These are phyloP conservation scores for Microctenopoma lineatum DNA, from an alignment of 2,797 vertebrate genomes.

Conservation along the genomic window DNA sequence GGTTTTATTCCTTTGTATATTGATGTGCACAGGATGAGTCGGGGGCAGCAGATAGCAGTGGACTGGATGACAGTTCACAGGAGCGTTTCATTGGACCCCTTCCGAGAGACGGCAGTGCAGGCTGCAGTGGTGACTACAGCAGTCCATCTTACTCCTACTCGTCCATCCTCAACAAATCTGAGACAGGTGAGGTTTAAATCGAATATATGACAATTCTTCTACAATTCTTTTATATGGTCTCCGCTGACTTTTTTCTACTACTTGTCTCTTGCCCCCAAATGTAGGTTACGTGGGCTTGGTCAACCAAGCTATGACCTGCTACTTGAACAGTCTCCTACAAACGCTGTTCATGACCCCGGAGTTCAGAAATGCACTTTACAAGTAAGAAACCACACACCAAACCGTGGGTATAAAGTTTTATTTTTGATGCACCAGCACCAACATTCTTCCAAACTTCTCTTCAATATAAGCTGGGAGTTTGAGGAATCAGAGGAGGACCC, in stretches of 20 bases:
- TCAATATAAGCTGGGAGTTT: constrained; percentile 92
- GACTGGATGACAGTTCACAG: constrained; percentile 88
- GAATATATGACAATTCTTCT: background rate
- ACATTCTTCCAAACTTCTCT: constrained; percentile 1
- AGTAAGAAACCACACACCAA: constrained; percentile 83
- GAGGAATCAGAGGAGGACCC: constrained; percentile 97
- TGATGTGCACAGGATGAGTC: constrained; percentile 87
- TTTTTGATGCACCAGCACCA: background rate
- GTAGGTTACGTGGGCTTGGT: constrained; percentile 97
- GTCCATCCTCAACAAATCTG: constrained; percentile 96
- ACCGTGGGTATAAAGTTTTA: background rate
- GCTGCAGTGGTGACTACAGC: constrained; percentile 93
- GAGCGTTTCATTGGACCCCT: constrained; percentile 95
- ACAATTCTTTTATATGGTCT: background rate
- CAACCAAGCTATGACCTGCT: constrained; percentile 99
- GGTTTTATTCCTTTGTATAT: constrained; percentile 2
- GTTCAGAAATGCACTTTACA: constrained; percentile 99
- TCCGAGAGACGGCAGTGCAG: constrained; percentile 89
- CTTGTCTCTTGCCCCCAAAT: constrained; percentile 13
- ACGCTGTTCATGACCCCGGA: constrained; percentile 99
- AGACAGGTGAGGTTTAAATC: constrained; percentile 88
- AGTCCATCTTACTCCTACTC: constrained; percentile 96
- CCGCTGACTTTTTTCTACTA: background rate
- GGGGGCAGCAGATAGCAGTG: constrained; percentile 85
- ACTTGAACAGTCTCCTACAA: constrained; percentile 98